Conservation (phyloP, 1,140 invertebrate species). For the Drosophila lacteicornis region DNA sequence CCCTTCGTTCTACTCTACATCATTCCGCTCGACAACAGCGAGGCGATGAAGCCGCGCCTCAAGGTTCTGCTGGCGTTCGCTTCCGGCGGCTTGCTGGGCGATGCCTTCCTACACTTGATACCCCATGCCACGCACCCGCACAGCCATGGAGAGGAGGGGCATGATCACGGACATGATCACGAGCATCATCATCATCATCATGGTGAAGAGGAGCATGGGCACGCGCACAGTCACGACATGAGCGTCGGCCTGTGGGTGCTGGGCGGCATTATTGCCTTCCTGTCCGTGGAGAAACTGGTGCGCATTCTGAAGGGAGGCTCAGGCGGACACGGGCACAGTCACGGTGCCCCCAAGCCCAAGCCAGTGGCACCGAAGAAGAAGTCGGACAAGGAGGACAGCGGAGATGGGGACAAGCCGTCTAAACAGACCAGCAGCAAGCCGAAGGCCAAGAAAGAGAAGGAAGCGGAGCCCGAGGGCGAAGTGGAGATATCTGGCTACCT, state of each 20-base stretch:
- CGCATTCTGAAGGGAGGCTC: constrained; percentile 93
- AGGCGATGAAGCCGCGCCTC: constrained; percentile 92
- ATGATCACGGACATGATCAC: constrained; percentile 71
- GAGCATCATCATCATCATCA: constrained; percentile 85
- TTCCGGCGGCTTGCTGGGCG: constrained; percentile 96
- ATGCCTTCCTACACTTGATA: constrained; percentile 97
- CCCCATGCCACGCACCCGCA: constrained; percentile 94
- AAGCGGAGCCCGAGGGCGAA: constrained; percentile 84
- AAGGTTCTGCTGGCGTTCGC: constrained; percentile 96
- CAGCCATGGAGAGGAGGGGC: constrained; percentile 85
- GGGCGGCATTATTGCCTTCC: constrained; percentile 94
- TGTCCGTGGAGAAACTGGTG: constrained; percentile 96
- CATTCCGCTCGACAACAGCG: constrained; percentile 95
- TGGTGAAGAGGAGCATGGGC: constrained; percentile 85
- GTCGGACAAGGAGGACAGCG: constrained; percentile 78
- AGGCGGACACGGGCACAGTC: constrained; percentile 85
- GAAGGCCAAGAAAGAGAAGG: constrained; percentile 75
- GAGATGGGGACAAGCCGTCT: constrained; percentile 79
- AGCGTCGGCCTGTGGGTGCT: constrained; percentile 94
- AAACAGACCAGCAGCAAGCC: constrained; percentile 49
- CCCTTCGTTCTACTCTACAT: constrained; percentile 97
- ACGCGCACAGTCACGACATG: constrained; percentile 89
- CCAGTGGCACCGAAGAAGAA: constrained; percentile 73
- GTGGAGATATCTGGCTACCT: constrained; percentile 95
- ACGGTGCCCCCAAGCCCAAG: constrained; percentile 71